Conservation (phyloP, 1,140 invertebrate genomes). For the Octopus sinensis region DNA sequence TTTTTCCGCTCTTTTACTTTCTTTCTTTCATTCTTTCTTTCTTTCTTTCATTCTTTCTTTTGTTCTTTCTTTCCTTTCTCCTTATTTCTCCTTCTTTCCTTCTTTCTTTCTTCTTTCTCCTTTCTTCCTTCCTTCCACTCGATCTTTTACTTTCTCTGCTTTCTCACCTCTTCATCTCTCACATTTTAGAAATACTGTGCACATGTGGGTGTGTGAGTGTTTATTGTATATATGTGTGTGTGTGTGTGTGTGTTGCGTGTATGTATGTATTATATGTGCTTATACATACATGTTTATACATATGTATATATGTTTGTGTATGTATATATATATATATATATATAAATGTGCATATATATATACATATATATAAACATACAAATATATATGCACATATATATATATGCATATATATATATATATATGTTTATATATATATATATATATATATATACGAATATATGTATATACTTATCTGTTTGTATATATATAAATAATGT, state of each 20-base stretch:
- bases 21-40: not conserved
- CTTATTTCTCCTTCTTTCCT: not conserved
- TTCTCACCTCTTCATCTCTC: not conserved
- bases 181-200: not conserved
- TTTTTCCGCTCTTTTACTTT: not conserved
- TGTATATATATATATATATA: constrained; percentile 7
- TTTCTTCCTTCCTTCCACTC: not conserved
- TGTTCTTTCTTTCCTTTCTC: not conserved
- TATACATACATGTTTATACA: not conserved
- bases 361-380: not conserved
- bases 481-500: not conserved
- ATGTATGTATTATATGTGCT: not conserved
- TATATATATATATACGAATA: not conserved
- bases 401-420: not conserved
- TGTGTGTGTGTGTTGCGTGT: not conserved
- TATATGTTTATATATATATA: not conserved
- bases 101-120: not conserved
- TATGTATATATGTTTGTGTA: not conserved
- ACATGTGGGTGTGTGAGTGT: not conserved
- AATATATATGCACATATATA: not conserved
- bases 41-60: not conserved
- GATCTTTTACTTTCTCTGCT: not conserved
- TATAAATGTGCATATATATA: not conserved
- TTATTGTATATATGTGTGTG: not conserved
- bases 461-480: no score